Evolutionary conservation across 2,113 vertebrate genomes (phyloP).

Genomic region (Neotragus moschatus): DNA sequence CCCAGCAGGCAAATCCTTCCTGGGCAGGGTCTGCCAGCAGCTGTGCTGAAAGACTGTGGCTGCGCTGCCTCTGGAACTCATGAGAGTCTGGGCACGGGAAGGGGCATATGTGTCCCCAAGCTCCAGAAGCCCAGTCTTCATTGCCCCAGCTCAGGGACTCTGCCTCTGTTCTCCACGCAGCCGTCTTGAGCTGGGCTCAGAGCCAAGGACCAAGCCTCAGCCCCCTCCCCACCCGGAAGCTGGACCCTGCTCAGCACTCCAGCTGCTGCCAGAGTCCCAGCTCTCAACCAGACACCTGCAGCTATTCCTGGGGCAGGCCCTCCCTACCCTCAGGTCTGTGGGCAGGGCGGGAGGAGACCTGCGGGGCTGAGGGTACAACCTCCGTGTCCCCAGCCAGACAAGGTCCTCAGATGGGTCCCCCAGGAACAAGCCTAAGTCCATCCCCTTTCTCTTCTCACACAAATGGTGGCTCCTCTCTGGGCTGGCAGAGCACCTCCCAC

Average conservation of each 20-base stretch:
- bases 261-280: neutral
- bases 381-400: neutral
- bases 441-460: neutral
- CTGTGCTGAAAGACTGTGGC: neutral
- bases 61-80: neutral
- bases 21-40: neutral
- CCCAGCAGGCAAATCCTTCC: neutral
- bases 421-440: neutral
- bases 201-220: neutral
- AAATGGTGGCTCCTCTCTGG: no score
- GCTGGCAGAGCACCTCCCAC: no score
- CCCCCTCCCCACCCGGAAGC: neutral
- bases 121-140: neutral
- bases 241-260: neutral
- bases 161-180: neutral
- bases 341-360: neutral
- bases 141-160: rapidly evolving
- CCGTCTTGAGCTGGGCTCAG: neutral
- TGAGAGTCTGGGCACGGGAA: neutral
- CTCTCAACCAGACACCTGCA: neutral
- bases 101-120: neutral
- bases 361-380: neutral
- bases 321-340: rapidly evolving
- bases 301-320: neutral
- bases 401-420: neutral